Evolutionary conservation across 2,888 invertebrate genomes (phyloP), one percentile per base, ranked within the genome.

Genomic region (Monopis laevigella): DNA sequence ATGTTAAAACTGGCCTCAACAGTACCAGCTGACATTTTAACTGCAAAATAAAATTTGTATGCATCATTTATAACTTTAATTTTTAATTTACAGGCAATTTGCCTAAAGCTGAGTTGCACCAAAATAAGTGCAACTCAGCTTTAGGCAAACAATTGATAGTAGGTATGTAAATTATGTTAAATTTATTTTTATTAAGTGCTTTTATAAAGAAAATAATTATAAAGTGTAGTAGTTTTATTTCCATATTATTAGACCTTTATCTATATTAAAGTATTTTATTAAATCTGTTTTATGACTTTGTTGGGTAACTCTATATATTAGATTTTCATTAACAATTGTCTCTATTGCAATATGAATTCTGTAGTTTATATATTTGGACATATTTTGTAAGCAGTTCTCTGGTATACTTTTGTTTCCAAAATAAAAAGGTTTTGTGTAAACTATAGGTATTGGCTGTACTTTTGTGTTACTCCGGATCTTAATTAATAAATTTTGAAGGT

Each of bases 341-440:
- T 16, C 17, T 16, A 5, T 26, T 13, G 17, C 12, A 27, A 39
- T 39, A 13, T 27, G 11, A 26, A 39, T 8, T 27, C 19, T 39
- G 27, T 28, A 16, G 7, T 21, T 27, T 2, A 39, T 26, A 16
- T 39, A 10, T 6, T 26, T 16, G 3, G 21, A 19, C 11, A 16
- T 21, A 11, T 2, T 11, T 13, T 36, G 12, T 11, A 36, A 21
- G 45, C 4, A 44, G 24, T 6, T 66, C 65, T n/a, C n/a, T n/a
- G n/a, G n/a, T n/a, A n/a, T n/a, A n/a, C n/a, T n/a, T n/a, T n/a
- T n/a, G n/a, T n/a, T n/a, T 52, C 59, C 62, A 54, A 82, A 84
- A 57, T 84, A 73, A 50, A 59, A 64, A 32, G 82, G 82, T 59
- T 71, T 78, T 40, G 82, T 84, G 51, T 83, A 86, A 24, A 85